Base-by-base conservation (phyloP, 2,888 invertebrate genomes). In the Saturnia pavonia region DNA sequence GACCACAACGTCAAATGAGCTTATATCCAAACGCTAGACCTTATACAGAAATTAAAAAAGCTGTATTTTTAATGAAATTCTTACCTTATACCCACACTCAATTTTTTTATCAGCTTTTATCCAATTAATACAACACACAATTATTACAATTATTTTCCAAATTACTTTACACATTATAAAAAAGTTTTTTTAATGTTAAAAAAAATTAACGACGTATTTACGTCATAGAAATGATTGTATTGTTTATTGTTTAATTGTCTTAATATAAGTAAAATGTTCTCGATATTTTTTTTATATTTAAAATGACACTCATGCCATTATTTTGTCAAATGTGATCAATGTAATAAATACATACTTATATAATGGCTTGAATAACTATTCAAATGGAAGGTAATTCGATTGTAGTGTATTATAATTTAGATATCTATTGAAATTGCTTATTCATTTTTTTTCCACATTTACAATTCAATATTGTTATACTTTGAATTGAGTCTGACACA, bases 81-180 rank as follows among this genome's bases (percentile, higher is more conserved):
- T 72, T 78, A 91, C 91, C 88, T 91, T 91, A 71, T 91, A 91
- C 0, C 91, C 91, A 70, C 91, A 91, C 68, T 91, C 91, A 2
- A 84, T 78, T 77, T 88, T 91, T 40, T 73, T 77, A 75, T 81
- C 42, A 16, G 70, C 40, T 4, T 22, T 22, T 7, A 40, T 54
- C 51, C 22, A 25, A 22, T 48, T 70, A 12, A 34, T 25, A 63
- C n/a, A 65, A 51, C 9, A 27, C 40, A 66, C 22, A 40, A 66
- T 27, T 40, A 70, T 11, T 40, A 70, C 9, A 14, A 40, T 51
- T 66, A 66, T 22, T 25, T 51, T 66, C 6, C 40, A 70, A 65
- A 70, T 66, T 27, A 27, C 0, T 27, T 16, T 63, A 22, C 12
- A 34, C 63, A 63, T 63, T 34, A 63, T 63, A 7, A 48, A 19